Conservation (phyloP, 2,113 vertebrate species). For the Vidua macroura region DNA sequence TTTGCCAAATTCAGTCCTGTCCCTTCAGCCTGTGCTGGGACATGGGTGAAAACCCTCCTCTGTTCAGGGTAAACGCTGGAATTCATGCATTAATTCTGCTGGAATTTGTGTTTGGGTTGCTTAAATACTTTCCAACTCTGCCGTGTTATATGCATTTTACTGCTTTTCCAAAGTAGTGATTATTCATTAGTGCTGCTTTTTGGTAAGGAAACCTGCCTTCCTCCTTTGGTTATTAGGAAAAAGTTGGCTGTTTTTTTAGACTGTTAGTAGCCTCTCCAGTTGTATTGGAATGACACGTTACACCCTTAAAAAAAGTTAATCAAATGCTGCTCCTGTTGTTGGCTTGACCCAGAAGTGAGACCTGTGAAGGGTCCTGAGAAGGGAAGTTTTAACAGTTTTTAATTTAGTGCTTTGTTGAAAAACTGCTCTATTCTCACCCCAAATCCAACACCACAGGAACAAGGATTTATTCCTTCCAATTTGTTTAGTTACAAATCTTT, state of each 20-base stretch:
- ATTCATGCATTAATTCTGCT: background rate
- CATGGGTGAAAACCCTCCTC: background rate
- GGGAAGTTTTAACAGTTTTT: background rate
- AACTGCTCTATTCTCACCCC: background rate
- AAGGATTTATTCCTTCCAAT: background rate
- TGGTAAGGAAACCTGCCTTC: background rate
- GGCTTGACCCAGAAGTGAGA: background rate
- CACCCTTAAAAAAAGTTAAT: background rate
- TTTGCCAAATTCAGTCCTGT: background rate
- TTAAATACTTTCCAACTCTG: background rate
- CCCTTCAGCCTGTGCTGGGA: background rate
- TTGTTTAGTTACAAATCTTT: background rate
- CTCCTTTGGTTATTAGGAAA: background rate
- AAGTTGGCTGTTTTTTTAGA: background rate
- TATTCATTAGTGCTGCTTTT: background rate
- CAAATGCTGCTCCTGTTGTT: background rate
- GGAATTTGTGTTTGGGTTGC: background rate
- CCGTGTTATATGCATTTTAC: background rate
- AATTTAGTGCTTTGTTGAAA: background rate
- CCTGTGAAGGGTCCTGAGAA: background rate
- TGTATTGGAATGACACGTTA: fast-evolving
- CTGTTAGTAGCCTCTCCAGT: background rate
- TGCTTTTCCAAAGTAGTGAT: background rate
- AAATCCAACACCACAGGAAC: background rate
- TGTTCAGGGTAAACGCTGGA: background rate